Evolutionary conservation across 2,797 vertebrate species (phyloP), one percentile per base, ranked within the genome.

Genomic region (Eptatretus atami): DNA sequence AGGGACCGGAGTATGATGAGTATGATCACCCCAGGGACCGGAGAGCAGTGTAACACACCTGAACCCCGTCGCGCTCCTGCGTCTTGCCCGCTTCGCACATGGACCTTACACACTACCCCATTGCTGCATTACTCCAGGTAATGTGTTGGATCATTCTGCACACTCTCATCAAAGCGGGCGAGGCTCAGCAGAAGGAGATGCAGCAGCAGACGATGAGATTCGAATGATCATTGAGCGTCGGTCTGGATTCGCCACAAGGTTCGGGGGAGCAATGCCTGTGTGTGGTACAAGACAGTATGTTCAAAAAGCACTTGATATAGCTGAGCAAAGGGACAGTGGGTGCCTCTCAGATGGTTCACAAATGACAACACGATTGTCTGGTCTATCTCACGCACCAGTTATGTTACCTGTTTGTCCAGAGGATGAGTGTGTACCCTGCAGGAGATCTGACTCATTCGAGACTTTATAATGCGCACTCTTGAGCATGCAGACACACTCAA

Each of bases 141-240:
- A 88, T 31, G 96, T 90, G 1, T 71, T 94, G 71, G 92, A 96
- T 74, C 92, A 90, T 52, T 71, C 94, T 71, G 92, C 95, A 74
- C 92, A 90, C 52, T 98, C 92, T 1, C 92, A 96, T 69, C 96
- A 90, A 65, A 98, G 92, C 1, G 90, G 92, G 60, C 76, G 92
- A 52, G 92, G 92, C 63, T 98, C 92, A 0, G 92, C 88, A 0
- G 80, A 86, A 69, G 84, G 79, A 44, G 81, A 87, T 71, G 92
- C 86, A 0, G 92, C 86, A 0, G 92, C 96, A 64, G 92, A 98
- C 1, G 90, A 98, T 0, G 90, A 98, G 73, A 98, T 98, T 67
- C 80, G 92, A 54, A 98, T 98, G 92, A 98, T 98, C 69, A 98
- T 95, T 0, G 92, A 98, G 69, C 88, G 92, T 66, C 92, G 90